Evolutionary conservation across 2,888 invertebrate genomes (phyloP), one percentile per base, ranked within the genome.

Genomic region (Chydorus sphaericus): DNA sequence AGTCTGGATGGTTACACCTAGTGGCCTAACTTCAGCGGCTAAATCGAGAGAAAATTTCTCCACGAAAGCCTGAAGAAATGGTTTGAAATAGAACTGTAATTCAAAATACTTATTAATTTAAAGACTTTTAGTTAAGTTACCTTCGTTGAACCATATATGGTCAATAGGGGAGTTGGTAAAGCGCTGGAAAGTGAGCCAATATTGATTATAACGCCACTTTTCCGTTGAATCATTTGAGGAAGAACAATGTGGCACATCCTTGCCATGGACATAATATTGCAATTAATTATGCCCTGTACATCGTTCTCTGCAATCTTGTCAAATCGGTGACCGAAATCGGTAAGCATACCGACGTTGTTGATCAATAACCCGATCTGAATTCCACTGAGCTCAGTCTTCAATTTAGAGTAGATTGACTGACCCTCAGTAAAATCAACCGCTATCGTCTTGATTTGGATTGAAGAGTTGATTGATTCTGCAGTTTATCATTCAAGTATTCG

Each of bases 141-240:
- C 80, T 94, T 96, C 48, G 88, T 80, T 16, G 90, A 89, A 28
- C 87, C 82, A 65, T 96, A 96, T 0, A 91, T 81, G 10, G 84
- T 77, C 28, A 93, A 72, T 61, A 93, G 69, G 0, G 93, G 91
- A 62, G 83, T 81, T 0, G 92, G 89, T 59, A 84, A 80, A 7
- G 79, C 73, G 0, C 84, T 86, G 0, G 89, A 78, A 0, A 82
- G 80, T 0, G 94, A 96, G 0, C 92, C 84, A 18, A 96, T 72
- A 70, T 96, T 96, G 61, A 97, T 81, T 55, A 97, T 75, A 0
- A 91, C 82, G 0, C 96, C 96, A 61, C 79, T 81, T 48, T 76
- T 77, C 48, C 87, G 75, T 61, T 81, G 78, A 54, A 83, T 80
- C 91, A 93, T 91, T 14, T 77, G 79, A 0, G 92, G 90, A 67